A percentile compares a stretch with the other conserved stretches of the same genome.
These are phyloP conservation scores for Butastur rufipennis DNA, from an alignment of 2,113 vertebrate genomes.

Conservation along the genomic window DNA sequence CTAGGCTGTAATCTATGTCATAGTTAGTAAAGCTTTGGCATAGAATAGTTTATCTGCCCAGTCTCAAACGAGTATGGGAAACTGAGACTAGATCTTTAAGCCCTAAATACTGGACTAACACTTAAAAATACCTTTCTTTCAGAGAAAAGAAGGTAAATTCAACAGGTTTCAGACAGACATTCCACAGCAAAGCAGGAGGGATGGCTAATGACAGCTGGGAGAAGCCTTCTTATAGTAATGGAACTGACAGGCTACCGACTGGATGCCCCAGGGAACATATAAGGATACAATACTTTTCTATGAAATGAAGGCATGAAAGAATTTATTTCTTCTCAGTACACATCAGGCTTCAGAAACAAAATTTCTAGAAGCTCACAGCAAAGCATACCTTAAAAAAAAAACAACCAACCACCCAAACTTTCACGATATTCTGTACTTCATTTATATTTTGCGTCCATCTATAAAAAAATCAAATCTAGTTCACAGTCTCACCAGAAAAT, in stretches of 20 bases:
- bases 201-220: background rate
- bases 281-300: background rate
- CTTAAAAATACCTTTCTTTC: background rate
- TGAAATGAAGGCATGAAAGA: background rate
- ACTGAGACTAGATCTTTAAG: background rate
- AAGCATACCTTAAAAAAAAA: background rate
- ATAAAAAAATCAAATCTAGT: background rate
- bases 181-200: background rate
- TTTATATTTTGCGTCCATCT: background rate
- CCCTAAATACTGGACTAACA: background rate
- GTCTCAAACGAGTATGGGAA: background rate
- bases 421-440: background rate
- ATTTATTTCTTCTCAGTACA: background rate
- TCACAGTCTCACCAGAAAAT: background rate
- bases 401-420: background rate
- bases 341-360: background rate
- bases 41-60: background rate
- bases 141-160: background rate
- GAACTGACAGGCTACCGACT: background rate
- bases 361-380: background rate
- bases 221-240: slow-evolving; percentile 6
- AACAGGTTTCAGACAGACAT: background rate
- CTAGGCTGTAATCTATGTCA: background rate
- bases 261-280: background rate
- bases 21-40: background rate